Base-by-base conservation (phyloP, 2,888 invertebrate species). In the Dolichomitus sp. region DNA sequence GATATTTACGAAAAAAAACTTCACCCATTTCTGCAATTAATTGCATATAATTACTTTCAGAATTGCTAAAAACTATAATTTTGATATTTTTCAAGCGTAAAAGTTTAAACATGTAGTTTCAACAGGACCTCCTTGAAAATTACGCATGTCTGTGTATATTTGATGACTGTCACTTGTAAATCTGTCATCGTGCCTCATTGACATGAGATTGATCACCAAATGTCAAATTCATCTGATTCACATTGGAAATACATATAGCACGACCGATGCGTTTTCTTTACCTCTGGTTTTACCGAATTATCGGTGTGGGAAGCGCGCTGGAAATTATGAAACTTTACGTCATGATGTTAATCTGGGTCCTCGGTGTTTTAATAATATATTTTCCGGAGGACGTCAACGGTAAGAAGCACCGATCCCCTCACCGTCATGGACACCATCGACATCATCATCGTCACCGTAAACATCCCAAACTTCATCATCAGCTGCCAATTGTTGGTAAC, bases 251-350 rank as follows among this genome's bases (percentile, higher is more conserved):
- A 75, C 57, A n/a, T 23, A 74, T 70, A 23, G 19, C 14, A 48
- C 68, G 75, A 83, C 83, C 83, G 61, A 85, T 83, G 84, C 57
- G 76, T 73, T 54, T 81, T 74, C 61, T 78, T 65, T 30, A 37
- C 74, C 52, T 42, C 17, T 76, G 57, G 42, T 66, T 57, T 73
- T 72, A 48, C 69, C 59, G 72, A 66, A 17, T 54, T 59, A 45
- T 80, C 74, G 80, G 75, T 72, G 69, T 54, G 74, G 40, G 59
- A 72, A 81, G 63, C 65, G 30, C 65, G 45, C 59, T 76, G 87
- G 88, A 89, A 84, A 89, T 90, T 89, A 81, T 84, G 88, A 89
- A 79, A 66, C 61, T 78, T 61, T 78, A 81, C 69, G 72, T 72
- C 37, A n/a, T 17, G 40, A 80, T 66, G 76, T 33, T 77, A 33